phyloP scores from a whole-genome alignment of 2,113 vertebrate species.

The Bettongia penicillata region DNA sequence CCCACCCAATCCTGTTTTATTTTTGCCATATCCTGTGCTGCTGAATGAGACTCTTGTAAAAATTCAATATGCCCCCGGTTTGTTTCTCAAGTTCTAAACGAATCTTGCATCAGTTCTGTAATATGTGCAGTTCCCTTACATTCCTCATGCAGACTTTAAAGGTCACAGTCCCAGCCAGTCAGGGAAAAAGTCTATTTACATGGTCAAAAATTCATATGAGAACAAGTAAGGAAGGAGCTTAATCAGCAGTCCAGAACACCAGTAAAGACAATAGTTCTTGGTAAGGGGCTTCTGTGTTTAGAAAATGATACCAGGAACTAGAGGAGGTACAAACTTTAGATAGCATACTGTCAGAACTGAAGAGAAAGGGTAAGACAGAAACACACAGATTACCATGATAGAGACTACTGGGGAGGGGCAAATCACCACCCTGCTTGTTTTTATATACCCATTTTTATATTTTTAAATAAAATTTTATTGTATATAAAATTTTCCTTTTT shows the following conservation, averaged over 20 bases:
- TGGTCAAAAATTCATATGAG: slow-evolving; percentile 5
- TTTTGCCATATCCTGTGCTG: slow-evolving; percentile 76
- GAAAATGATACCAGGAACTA: neutral
- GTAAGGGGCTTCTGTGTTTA: neutral
- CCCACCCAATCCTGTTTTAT: slow-evolving; percentile 81
- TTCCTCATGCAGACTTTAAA: slow-evolving; percentile 66
- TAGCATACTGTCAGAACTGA: neutral
- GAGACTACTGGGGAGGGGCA: neutral
- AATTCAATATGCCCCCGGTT: slow-evolving; percentile 53
- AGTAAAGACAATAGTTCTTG: neutral
- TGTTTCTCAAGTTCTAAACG: slow-evolving; percentile 74
- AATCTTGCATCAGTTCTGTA: slow-evolving; percentile 74
- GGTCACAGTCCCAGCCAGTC: slow-evolving; percentile 57
- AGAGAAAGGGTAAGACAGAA: neutral
- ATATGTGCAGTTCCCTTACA: slow-evolving; percentile 65
- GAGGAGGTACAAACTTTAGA: neutral
- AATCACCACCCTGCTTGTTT: neutral
- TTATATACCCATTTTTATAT: neutral
- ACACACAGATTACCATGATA: neutral
- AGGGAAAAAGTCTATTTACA: slow-evolving; percentile 37
- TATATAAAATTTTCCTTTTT: neutral
- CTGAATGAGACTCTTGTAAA: slow-evolving; percentile 77
- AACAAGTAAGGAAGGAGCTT: neutral
- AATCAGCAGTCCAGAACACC: neutral
- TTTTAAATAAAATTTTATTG: neutral